Conservation (phyloP, 2,888 invertebrate species). For the Steinernema scapterisci region DNA sequence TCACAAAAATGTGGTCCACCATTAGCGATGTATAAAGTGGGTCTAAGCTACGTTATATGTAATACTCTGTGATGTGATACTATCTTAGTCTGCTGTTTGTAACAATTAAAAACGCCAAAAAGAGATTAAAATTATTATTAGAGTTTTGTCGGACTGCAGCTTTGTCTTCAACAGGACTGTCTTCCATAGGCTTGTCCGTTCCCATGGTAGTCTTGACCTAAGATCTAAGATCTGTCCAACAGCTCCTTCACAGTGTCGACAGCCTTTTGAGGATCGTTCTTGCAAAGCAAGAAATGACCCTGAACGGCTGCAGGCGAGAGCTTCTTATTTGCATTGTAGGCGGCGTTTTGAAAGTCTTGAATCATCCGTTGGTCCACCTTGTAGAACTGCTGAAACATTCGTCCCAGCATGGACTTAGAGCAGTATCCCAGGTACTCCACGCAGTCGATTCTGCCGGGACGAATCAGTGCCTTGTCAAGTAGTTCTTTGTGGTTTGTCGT, state of each 20-base stretch:
- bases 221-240: no score
- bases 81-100: no score
- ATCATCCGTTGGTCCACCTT: constrained; percentile 37
- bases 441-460: constrained; percentile 64
- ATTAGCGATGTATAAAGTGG: no score
- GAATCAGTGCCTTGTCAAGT: constrained; percentile 89
- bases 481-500: constrained; percentile 96
- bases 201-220: no score
- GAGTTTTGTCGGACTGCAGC: no score
- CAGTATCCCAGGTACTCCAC: constrained; percentile 62
- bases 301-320: constrained; percentile 62
- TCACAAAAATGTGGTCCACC: no score
- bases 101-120: no score
- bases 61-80: no score
- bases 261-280: constrained; percentile 54
- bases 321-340: constrained; percentile 31
- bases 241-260: constrained; percentile 38
- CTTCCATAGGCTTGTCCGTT: no score
- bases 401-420: constrained; percentile 52
- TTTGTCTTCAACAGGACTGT: no score
- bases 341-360: constrained; percentile 45
- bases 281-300: constrained; percentile 61
- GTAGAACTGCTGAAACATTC: constrained; percentile 63
- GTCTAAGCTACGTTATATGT: no score
- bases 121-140: no score